These are phyloP conservation scores for Azemiops feae DNA, from an alignment of 2,113 vertebrate species.

Conservation along the genomic window DNA sequence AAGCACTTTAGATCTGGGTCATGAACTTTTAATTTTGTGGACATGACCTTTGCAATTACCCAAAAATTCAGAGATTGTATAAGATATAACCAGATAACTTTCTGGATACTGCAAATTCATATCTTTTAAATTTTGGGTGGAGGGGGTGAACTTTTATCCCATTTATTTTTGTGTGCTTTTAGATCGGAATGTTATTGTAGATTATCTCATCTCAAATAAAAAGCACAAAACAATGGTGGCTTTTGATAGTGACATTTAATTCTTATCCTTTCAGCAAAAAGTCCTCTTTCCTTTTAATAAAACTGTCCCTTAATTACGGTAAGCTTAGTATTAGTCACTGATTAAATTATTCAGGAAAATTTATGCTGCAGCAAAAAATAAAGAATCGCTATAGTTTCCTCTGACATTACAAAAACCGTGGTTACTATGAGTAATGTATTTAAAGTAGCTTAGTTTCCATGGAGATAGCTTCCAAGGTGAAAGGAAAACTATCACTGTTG, in stretches of 20 bases:
- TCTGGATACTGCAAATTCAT: not conserved
- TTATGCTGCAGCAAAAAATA: not conserved
- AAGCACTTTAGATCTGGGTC: not conserved
- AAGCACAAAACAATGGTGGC: not conserved
- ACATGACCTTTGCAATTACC: not conserved
- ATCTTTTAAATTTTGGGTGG: not conserved
- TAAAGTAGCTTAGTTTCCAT: slow-evolving; percentile 22
- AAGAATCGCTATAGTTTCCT: not conserved
- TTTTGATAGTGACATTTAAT: not conserved
- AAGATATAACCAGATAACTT: not conserved
- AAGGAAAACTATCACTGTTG: not conserved
- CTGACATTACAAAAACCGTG: not conserved
- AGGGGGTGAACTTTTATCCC: not conserved
- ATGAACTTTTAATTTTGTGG: not conserved
- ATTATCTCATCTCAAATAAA: not conserved
- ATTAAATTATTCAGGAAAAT: not conserved
- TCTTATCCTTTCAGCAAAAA: not conserved
- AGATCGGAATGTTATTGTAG: not conserved
- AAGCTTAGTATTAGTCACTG: not conserved
- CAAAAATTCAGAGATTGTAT: not conserved
- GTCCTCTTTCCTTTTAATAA: not conserved
- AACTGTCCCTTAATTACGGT: not conserved
- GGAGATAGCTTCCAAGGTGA: slow-evolving; percentile 6
- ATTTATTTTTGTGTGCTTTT: not conserved
- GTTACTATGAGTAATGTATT: not conserved